Conservation (phyloP, 2,797 vertebrate genomes). For the Periparus ater region DNA sequence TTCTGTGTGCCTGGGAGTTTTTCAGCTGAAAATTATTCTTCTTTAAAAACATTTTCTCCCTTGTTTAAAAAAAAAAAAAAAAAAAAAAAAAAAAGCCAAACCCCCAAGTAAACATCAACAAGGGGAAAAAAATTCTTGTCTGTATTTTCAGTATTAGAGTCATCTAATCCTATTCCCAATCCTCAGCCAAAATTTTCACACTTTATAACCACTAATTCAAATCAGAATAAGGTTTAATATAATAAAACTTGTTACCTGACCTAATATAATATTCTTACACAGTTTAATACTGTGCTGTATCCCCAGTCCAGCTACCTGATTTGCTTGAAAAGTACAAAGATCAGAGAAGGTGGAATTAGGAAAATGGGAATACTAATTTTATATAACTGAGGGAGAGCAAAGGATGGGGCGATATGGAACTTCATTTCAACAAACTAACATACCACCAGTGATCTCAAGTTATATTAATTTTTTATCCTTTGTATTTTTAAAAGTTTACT, state of each 20-base stretch:
- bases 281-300: neutral
- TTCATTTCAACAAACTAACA: neutral
- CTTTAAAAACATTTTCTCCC: neutral
- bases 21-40: neutral
- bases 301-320: neutral
- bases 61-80: neutral
- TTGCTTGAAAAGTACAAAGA: neutral
- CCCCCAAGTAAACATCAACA: neutral
- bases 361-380: neutral
- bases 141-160: neutral
- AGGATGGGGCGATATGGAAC: neutral
- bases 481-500: slow-evolving; percentile 69
- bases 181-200: neutral
- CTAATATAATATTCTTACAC: neutral
- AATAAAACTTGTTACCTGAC: neutral
- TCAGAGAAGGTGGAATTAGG: neutral
- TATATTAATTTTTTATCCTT: neutral
- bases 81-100: neutral
- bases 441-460: neutral
- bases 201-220: neutral
- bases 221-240: neutral
- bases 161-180: neutral
- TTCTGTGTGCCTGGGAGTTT: neutral
- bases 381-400: neutral
- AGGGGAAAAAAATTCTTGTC: neutral